phyloP scores from a whole-genome alignment of 1,140 invertebrate species.

The Caenorhabditis brenneri region DNA sequence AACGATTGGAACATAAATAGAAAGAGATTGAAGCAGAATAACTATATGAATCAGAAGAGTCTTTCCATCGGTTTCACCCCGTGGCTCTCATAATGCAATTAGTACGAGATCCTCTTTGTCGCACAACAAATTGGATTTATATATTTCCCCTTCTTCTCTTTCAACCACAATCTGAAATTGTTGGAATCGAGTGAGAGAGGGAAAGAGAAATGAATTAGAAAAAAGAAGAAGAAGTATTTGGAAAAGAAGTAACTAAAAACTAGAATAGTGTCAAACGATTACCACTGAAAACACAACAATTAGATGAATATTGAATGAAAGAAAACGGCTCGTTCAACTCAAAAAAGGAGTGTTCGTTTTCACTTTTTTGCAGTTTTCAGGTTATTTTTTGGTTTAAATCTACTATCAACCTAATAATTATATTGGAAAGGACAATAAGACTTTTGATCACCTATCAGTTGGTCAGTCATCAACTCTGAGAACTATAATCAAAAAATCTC shows the following conservation, averaged over 20 bases:
- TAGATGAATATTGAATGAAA: conserved; percentile 16
- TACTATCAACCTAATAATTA: too few species aligned
- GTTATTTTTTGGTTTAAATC: too few species aligned
- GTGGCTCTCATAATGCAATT: not conserved
- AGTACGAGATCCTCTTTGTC: conserved; percentile 16
- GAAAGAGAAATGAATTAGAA: not conserved
- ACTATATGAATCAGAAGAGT: conserved; percentile 22
- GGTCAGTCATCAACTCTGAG: not conserved
- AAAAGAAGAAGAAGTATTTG: not conserved
- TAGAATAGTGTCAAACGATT: not conserved
- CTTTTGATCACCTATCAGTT: too few species aligned
- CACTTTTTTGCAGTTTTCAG: not conserved
- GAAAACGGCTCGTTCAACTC: not conserved
- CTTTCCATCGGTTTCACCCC: not conserved
- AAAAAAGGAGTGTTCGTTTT: not conserved
- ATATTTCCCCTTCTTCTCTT: not conserved
- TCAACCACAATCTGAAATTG: conserved; percentile 1
- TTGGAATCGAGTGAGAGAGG: not conserved
- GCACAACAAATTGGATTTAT: conserved; percentile 15
- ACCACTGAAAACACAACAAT: not conserved
- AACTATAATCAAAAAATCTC: not conserved
- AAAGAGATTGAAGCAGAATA: not conserved
- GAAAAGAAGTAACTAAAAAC: not conserved
- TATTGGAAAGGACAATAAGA: too few species aligned
- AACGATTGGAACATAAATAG: not conserved